These are phyloP conservation scores for Anguilla pacifica DNA, from an alignment of 2,797 vertebrate genomes.

Conservation along the genomic window DNA sequence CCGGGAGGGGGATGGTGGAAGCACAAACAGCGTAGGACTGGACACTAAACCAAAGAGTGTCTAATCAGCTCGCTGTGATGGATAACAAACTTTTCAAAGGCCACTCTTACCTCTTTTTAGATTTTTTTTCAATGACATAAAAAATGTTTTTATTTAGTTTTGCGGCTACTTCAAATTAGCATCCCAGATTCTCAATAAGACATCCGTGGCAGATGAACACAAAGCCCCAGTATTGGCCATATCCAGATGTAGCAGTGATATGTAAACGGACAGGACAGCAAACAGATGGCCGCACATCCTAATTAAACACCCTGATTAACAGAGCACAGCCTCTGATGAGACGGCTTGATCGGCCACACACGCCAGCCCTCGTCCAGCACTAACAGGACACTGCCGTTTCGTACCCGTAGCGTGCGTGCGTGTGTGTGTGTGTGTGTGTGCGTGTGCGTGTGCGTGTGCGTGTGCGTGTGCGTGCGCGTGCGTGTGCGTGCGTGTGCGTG, in stretches of 20 bases:
- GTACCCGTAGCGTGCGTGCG: background rate
- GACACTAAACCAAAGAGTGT: background rate
- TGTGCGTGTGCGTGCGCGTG: too few species aligned
- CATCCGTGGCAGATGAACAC: background rate
- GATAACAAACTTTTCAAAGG: background rate
- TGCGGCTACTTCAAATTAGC: background rate
- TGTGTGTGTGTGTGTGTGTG: background rate
- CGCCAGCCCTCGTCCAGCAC: background rate
- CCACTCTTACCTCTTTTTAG: background rate
- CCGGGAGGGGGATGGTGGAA: background rate
- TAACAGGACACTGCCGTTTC: background rate
- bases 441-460: too few species aligned
- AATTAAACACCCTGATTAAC: constrained; percentile 4
- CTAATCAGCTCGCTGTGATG: background rate
- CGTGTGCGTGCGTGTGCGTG: background rate
- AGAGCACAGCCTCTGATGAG: background rate
- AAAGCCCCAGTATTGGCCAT: background rate
- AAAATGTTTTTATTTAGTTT: background rate
- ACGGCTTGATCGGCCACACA: background rate
- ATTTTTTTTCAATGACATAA: background rate
- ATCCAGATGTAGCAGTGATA: background rate
- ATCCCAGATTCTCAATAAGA: background rate
- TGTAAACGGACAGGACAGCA: background rate
- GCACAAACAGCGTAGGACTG: background rate
- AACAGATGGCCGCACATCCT: constrained; percentile 5